Evolutionary conservation across 2,113 vertebrate species (phyloP).

Genomic region (Silurus meridionalis): DNA sequence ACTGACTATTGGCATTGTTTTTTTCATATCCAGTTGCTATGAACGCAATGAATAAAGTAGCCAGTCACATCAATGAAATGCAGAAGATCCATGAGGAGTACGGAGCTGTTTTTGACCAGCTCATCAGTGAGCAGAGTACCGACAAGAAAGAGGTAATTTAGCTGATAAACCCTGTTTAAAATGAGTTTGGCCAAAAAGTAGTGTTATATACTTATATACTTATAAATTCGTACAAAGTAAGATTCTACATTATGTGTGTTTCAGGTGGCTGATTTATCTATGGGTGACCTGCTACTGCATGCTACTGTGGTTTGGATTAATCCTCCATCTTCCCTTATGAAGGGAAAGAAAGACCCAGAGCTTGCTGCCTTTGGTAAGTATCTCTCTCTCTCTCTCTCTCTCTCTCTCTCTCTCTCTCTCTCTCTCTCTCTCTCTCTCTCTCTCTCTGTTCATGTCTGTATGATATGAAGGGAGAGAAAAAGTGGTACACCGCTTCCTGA

Average conservation of each 20-base stretch:
- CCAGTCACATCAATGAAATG: constrained; percentile 99
- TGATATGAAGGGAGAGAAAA: background rate
- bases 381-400: too few species aligned
- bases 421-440: too few species aligned
- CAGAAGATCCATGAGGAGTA: constrained; percentile 98
- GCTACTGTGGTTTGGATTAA: constrained; percentile 90
- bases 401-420: too few species aligned
- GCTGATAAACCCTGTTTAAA: background rate
- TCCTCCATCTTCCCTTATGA: constrained; percentile 82
- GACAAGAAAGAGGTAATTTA: constrained; percentile 86
- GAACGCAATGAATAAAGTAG: constrained; percentile 99
- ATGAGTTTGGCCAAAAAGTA: background rate
- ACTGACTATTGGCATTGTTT: constrained; percentile 18
- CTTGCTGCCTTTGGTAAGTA: constrained; percentile 86
- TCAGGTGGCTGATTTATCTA: constrained; percentile 94
- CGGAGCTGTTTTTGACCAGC: constrained; percentile 94
- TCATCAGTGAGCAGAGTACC: constrained; percentile 90
- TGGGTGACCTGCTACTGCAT: constrained; percentile 93
- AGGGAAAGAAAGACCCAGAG: constrained; percentile 93
- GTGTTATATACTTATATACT: too few species aligned
- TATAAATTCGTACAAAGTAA: background rate
- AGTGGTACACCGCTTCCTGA: background rate
- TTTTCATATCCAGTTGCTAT: constrained; percentile 82
- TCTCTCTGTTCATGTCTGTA: background rate
- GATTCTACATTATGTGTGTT: background rate